A percentile compares a stretch with the other conserved stretches of the same genome.
phyloP scores from a whole-genome alignment of 2,113 vertebrate species.

The Forbesichthys papilliferus region DNA sequence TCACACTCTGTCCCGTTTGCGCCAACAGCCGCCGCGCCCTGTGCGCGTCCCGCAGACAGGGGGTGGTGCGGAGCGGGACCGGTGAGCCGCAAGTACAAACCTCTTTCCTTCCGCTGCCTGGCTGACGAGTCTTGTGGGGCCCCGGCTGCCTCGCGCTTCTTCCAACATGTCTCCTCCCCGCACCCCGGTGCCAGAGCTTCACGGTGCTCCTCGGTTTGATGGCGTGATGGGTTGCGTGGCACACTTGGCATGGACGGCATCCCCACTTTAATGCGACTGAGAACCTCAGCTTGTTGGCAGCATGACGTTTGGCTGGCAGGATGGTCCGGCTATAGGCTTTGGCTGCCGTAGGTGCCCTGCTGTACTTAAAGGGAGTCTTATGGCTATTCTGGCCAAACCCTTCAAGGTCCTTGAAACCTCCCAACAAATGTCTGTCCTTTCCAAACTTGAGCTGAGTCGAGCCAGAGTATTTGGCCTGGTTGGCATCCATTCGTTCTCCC shows the following conservation, averaged over 20 bases:
- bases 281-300: slow-evolving; percentile 55
- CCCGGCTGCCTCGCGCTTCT: slow-evolving; percentile 55
- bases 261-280: slow-evolving; percentile 48
- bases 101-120: slow-evolving; percentile 72
- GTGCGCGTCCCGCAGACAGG: slow-evolving; percentile 67
- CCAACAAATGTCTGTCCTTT: slow-evolving; percentile 52
- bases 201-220: slow-evolving; percentile 42
- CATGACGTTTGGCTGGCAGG: slow-evolving; percentile 54
- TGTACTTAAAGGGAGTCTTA: neutral
- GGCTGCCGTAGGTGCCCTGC: neutral
- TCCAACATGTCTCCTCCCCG: slow-evolving; percentile 59
- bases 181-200: slow-evolving; percentile 45
- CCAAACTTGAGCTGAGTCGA: slow-evolving; percentile 34
- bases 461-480: too few species aligned
- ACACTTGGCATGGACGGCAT: slow-evolving; percentile 49
- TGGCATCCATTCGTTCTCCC: too few species aligned
- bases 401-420: slow-evolving; percentile 18
- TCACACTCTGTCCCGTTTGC: slow-evolving; percentile 62
- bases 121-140: slow-evolving; percentile 62
- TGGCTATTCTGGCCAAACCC: neutral
- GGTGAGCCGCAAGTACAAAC: slow-evolving; percentile 74
- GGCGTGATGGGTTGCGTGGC: slow-evolving; percentile 20
- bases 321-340: slow-evolving; percentile 39
- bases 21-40: slow-evolving; percentile 64
- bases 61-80: slow-evolving; percentile 72